Percentiles rank a stretch among this genome's conserved stretches.
Conservation (phyloP, 2,888 invertebrate genomes). For the Apamea monoglypha region DNA sequence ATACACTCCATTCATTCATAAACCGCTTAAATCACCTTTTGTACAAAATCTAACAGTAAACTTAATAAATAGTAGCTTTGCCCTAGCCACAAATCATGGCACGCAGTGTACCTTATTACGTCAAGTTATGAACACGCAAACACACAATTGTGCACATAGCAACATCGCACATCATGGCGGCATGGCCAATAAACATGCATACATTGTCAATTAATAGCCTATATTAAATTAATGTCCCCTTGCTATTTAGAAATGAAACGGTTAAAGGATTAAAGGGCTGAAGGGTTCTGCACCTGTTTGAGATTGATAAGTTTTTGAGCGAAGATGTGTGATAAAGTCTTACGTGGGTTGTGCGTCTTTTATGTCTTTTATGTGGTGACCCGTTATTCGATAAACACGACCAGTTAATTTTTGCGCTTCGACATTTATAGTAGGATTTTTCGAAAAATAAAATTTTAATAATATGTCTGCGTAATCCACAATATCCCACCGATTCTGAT, state of each 20-base stretch:
- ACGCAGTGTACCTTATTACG: constrained; percentile 52
- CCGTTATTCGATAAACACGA: neutral
- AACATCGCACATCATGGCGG: constrained; percentile 62
- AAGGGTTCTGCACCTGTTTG: constrained; percentile 59
- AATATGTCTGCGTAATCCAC: neutral
- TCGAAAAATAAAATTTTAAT: too few species aligned
- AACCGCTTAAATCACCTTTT: constrained; percentile 46
- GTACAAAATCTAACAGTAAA: constrained; percentile 56
- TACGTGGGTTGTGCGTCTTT: neutral
- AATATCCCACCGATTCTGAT: neutral
- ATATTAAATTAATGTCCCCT: constrained; percentile 62
- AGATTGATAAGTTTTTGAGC: constrained; percentile 42
- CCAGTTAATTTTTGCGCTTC: neutral
- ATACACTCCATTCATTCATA: constrained; percentile 29
- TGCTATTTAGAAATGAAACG: constrained; percentile 56
- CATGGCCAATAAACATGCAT: constrained; percentile 60
- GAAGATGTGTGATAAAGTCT: constrained; percentile 26
- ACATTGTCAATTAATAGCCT: constrained; percentile 67
- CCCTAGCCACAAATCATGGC: constrained; percentile 48
- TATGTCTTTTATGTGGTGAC: neutral
- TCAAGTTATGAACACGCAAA: constrained; percentile 66
- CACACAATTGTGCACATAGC: constrained; percentile 57
- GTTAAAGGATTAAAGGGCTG: constrained; percentile 35
- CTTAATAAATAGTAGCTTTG: constrained; percentile 36
- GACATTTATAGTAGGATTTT: too few species aligned